Evolutionary conservation across 1,140 invertebrate species (phyloP), one percentile per base, ranked within the genome.

Genomic region (Bradynema listronoti): DNA sequence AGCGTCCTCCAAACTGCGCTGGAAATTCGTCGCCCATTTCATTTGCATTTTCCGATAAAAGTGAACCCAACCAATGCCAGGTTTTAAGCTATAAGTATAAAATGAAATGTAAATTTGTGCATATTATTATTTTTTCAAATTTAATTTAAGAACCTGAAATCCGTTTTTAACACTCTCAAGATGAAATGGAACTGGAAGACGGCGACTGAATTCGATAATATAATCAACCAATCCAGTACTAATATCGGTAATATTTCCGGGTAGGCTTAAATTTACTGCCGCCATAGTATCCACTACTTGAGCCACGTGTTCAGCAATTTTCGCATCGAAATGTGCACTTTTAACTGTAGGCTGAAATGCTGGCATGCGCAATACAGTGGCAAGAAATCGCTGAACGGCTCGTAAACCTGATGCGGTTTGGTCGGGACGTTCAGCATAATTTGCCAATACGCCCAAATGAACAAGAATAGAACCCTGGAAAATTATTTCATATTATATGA

Each of bases 291-390:
- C 67, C 22, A 69, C 24, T 19, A 69, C 67, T 34, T 73, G 70
- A 6, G 65, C 65, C 4, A 61, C 57, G 36, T 69, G 69, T 56
- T 69, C 69, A 6, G 67, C 67, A 24, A 69, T 73, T 58, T 68
- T 73, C 30, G 63, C 39, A 51, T 69, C 67, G 34, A 73, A 69
- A 34, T 73, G 54, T 4, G 54, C 64, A n/a, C 51, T 45, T 9
- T 51, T 34, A 30, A 63, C 45, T 36, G 50, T 56, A 16, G 52
- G 36, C 22, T 69, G 32, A 45, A 69, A 69, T 16, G 67, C 47
- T 24, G 67, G 67, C 41, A 72, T 72, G 16, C 47, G 45, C 11
- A 69, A 39, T 11, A 69, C 42, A 0, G 67, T 54, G 32, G 51
- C 49, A 27, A 69, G 41, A 45, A 69, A 69, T n/a, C 67, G 49